These are phyloP conservation scores for Caenorhabditis uteleia DNA, from an alignment of 2,888 invertebrate species.

Conservation along the genomic window DNA sequence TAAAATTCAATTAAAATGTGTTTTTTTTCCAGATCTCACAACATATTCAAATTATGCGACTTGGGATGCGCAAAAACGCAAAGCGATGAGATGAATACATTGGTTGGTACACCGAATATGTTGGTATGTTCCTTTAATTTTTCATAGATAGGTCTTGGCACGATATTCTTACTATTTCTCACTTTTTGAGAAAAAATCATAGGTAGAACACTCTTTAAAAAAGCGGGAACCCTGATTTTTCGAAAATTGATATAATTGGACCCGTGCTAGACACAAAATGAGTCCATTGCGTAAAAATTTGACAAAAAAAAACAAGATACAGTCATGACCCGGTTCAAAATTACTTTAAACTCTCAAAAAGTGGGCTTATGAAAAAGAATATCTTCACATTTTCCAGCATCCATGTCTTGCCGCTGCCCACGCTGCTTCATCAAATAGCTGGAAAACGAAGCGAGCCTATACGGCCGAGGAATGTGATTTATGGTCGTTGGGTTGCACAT, in stretches of 20 bases:
- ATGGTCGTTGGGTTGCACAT: constrained; percentile 46
- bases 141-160: too few species aligned
- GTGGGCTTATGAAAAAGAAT: not conserved
- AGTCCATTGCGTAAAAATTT: constrained; percentile 3
- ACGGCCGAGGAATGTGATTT: constrained; percentile 39
- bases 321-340: not conserved
- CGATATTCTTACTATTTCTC: too few species aligned
- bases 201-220: too few species aligned
- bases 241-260: too few species aligned
- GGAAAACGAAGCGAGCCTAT: constrained; percentile 27
- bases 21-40: too few species aligned
- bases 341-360: too few species aligned
- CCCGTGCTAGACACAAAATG: too few species aligned
- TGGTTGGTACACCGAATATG: constrained; percentile 42
- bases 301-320: not conserved
- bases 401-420: constrained; percentile 30
- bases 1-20: too few species aligned
- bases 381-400: constrained; percentile 16
- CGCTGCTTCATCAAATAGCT: constrained; percentile 9
- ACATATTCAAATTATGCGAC: constrained; percentile 53
- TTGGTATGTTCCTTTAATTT: too few species aligned
- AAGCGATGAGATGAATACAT: constrained; percentile 35
- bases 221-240: too few species aligned
- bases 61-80: constrained; percentile 31
- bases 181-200: too few species aligned